Base-by-base conservation (phyloP, 2,888 invertebrate genomes). In the Phengaris alcon region DNA sequence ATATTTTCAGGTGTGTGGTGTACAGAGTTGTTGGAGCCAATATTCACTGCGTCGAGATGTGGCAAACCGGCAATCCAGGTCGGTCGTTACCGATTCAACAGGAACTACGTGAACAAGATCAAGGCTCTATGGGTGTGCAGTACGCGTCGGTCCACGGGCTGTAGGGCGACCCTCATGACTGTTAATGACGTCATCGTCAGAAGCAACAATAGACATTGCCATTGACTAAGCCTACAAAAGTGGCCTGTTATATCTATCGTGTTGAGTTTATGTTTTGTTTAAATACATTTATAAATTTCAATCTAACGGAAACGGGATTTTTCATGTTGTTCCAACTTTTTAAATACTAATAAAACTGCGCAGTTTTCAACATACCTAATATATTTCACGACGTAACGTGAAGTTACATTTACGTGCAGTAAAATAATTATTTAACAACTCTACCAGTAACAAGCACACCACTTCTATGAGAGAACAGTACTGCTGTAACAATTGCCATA, bases 401-500 rank as follows among this genome's bases (percentile, higher is more conserved):
- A 35, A 35, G 35, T 3, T 35, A 35, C 35, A 4, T 3, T 35
- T 35, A 35, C 35, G 35, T 35, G 35, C 35, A 35, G 35, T 35
- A 35, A 35, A 35, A 35, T 3, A 35, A 35, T 35, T 35, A 35
- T 3, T 35, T 35, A 22, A 22, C 22, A 22, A 35, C 35, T 35
- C 35, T 35, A 35, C 35, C 35, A 3, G 3, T 35, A 35, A 35
- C 35, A 46, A 9, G n/a, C 8, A 46, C 48, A 48, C 69, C 4
- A n/a, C n/a, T 44, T 48, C 46, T 15, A 48, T 48, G 69, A 69
- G 48, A 48, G 82, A 83, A 35, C 82, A 82, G 4, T 90, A 88
- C 89, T 84, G 81, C 55, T 90, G 89, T 75, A 78, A 82, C 15
- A 82, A 83, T 68, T 81, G 79, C 10, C 74, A 76, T 3, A n/a